A percentile compares a stretch with the other conserved stretches of the same genome.
Evolutionary conservation across 2,888 invertebrate species (phyloP).

Genomic region (Anaspis maculata): DNA sequence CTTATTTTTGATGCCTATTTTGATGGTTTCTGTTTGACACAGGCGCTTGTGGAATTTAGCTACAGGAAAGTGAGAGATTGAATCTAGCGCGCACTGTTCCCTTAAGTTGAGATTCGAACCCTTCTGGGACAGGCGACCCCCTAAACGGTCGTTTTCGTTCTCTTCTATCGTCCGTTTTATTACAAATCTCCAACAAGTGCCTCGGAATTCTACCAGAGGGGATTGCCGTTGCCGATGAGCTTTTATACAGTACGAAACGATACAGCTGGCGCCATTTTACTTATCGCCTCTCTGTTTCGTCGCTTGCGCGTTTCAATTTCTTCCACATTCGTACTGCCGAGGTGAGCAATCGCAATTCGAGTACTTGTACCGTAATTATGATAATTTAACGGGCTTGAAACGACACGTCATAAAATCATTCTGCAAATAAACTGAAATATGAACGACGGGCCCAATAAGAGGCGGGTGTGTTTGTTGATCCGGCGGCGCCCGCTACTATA

Average conservation of each 20-base stretch:
- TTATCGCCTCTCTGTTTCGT: too few relatives aligned
- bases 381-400: conserved; percentile 6
- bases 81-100: too few relatives aligned
- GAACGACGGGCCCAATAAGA: conserved; percentile 36
- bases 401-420: too few relatives aligned
- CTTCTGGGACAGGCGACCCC: conserved; percentile 34
- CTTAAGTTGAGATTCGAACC: conserved; percentile 35
- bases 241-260: too few relatives aligned
- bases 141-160: conserved; percentile 38
- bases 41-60: too few relatives aligned
- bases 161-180: conserved; percentile 37
- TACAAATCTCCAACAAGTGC: conserved; percentile 40
- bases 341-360: too few relatives aligned
- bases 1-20: conserved; percentile 12
- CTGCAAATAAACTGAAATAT: conserved; percentile 32
- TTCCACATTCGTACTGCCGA: too few relatives aligned
- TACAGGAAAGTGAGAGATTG: too few relatives aligned
- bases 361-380: too few relatives aligned
- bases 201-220: conserved; percentile 40
- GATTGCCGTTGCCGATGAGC: conserved; percentile 25
- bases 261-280: too few relatives aligned
- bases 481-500: too few relatives aligned
- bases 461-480: conserved; percentile 37
- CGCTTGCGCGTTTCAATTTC: too few relatives aligned
- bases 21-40: conserved; percentile 25